Evolutionary conservation across 2,113 vertebrate species (phyloP).

Genomic region (Chamaea fasciata): DNA sequence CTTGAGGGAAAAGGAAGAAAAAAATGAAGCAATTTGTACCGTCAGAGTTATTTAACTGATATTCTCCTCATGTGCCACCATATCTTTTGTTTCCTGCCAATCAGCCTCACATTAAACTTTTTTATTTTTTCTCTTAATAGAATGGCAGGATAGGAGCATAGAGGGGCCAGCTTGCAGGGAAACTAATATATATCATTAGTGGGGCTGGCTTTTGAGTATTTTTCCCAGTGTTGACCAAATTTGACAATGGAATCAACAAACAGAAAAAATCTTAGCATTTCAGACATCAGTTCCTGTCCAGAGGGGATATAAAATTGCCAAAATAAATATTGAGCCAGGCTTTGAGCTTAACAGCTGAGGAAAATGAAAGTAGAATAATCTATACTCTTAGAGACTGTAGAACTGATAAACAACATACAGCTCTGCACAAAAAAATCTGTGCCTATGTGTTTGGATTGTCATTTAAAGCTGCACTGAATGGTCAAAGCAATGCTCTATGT

Average conservation of each 20-base stretch:
- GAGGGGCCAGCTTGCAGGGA: not conserved
- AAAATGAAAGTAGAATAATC: not conserved
- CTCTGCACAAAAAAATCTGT: not conserved
- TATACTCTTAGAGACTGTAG: not conserved
- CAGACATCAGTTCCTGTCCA: not conserved
- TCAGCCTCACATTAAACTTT: not conserved
- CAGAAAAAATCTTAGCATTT: not conserved
- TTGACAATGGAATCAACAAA: not conserved
- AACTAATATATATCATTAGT: not conserved
- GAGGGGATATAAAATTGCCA: not conserved
- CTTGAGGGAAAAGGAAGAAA: not conserved
- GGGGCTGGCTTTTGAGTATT: not conserved
- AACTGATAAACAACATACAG: not conserved
- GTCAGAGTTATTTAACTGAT: not conserved
- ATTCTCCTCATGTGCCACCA: accelerated
- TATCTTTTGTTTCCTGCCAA: not conserved
- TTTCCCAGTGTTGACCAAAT: not conserved
- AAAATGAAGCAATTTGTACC: not conserved
- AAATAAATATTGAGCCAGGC: not conserved
- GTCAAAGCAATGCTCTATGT: not conserved
- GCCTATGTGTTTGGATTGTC: not conserved
- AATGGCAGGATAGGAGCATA: not conserved
- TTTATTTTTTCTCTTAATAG: not conserved
- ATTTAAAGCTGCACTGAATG: not conserved
- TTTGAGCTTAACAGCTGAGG: not conserved